phyloP scores from a whole-genome alignment of 2,113 vertebrate species.

The Clarias macrocephalus region DNA sequence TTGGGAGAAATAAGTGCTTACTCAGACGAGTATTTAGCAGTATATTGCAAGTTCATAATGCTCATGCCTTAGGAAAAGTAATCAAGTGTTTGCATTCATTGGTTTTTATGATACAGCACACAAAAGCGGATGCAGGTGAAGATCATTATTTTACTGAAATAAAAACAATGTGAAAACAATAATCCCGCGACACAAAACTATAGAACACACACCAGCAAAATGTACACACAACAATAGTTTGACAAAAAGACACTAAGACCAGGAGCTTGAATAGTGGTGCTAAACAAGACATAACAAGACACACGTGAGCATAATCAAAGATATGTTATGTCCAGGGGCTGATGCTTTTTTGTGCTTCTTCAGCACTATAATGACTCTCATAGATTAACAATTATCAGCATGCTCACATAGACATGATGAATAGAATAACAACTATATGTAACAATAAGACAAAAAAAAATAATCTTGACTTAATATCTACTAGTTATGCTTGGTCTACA shows the following conservation, averaged over 20 bases:
- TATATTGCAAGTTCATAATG: background rate
- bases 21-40: background rate
- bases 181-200: too few relatives aligned
- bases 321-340: too few relatives aligned
- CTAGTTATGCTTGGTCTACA: background rate
- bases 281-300: too few relatives aligned
- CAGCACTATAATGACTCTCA: background rate
- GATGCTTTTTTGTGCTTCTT: too few relatives aligned
- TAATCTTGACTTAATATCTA: background rate
- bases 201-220: too few relatives aligned
- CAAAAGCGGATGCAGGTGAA: too few relatives aligned
- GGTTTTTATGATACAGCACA: background rate
- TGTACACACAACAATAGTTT: too few relatives aligned
- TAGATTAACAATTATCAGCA: background rate
- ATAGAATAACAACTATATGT: background rate
- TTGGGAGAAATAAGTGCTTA: background rate
- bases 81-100: background rate
- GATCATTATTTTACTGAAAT: too few relatives aligned
- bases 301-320: too few relatives aligned
- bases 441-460: background rate
- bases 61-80: background rate
- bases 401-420: background rate
- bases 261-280: too few relatives aligned
- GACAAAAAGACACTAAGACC: too few relatives aligned
- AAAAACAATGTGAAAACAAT: too few relatives aligned